Conservation (phyloP, 2,888 invertebrate genomes). For the Epinotia bilunana region DNA sequence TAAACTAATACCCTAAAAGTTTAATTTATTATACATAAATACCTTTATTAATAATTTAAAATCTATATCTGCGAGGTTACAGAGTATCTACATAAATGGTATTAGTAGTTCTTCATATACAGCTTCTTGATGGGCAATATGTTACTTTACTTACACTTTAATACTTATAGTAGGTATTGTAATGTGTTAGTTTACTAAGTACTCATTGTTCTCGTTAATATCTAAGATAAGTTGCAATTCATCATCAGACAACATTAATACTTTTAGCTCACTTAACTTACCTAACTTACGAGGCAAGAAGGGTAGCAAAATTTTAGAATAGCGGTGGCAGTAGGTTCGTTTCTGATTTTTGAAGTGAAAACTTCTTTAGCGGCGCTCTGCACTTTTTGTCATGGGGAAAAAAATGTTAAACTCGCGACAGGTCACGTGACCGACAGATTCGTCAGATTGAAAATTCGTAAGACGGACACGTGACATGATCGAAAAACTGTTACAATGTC, state of each 20-base stretch:
- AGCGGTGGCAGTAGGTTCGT: too few species aligned
- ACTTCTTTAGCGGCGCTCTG: too few species aligned
- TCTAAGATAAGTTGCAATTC: neutral
- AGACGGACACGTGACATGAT: too few species aligned
- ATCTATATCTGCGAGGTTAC: slow-evolving; percentile 17
- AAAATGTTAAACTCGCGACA: too few species aligned
- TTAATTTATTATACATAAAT: neutral
- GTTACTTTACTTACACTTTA: neutral
- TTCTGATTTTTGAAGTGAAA: too few species aligned
- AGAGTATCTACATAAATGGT: slow-evolving; percentile 8
- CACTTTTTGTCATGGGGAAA: too few species aligned
- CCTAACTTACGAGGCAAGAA: too few species aligned
- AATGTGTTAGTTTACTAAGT: neutral
- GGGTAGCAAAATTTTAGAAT: too few species aligned
- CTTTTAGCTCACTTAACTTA: neutral
- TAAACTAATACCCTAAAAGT: neutral
- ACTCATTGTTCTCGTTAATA: slow-evolving; percentile 1
- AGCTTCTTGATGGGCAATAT: slow-evolving; percentile 30
- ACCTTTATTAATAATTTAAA: neutral
- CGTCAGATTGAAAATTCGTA: too few species aligned
- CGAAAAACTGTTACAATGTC: too few species aligned
- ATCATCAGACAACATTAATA: slow-evolving; percentile 27
- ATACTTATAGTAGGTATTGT: neutral
- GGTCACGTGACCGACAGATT: too few species aligned
- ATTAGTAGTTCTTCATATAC: slow-evolving; percentile 13